Evolutionary conservation across 2,797 vertebrate species (phyloP).

Genomic region (Anomalospiza imberbis): DNA sequence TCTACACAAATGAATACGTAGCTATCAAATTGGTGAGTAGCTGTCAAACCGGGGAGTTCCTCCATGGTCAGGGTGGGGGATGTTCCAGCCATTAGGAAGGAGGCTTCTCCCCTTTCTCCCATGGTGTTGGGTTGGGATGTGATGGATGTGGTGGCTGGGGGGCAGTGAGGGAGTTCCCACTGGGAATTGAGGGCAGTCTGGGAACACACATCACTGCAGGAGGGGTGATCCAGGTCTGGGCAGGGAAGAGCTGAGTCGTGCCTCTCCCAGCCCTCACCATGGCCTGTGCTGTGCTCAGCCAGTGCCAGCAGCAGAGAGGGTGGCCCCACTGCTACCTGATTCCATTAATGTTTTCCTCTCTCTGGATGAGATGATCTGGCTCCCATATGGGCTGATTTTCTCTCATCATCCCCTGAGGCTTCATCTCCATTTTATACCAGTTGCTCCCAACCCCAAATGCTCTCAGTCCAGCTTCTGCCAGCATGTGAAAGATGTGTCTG

Average conservation of each 20-base stretch:
- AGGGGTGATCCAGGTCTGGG: neutral
- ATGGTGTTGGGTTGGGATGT: neutral
- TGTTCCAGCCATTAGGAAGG: neutral
- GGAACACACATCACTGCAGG: neutral
- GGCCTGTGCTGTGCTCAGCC: neutral
- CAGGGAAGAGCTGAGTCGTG: neutral
- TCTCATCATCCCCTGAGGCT: neutral
- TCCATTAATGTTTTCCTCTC: neutral
- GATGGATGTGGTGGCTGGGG: neutral
- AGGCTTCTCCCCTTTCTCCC: neutral
- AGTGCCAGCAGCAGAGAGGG: neutral
- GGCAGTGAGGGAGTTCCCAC: neutral
- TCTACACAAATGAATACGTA: conserved; percentile 98
- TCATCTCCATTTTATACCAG: neutral
- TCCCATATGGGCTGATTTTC: neutral
- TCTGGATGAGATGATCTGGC: neutral
- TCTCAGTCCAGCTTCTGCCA: neutral
- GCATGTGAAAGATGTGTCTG: neutral
- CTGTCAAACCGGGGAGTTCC: conserved; percentile 90
- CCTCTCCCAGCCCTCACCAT: neutral
- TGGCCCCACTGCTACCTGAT: neutral
- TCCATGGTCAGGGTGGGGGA: accelerated
- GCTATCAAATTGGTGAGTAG: conserved; percentile 99
- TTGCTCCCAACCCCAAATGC: neutral
- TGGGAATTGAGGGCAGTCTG: neutral